Conservation (phyloP, 2,888 invertebrate genomes). For the Tipula vernalis region DNA sequence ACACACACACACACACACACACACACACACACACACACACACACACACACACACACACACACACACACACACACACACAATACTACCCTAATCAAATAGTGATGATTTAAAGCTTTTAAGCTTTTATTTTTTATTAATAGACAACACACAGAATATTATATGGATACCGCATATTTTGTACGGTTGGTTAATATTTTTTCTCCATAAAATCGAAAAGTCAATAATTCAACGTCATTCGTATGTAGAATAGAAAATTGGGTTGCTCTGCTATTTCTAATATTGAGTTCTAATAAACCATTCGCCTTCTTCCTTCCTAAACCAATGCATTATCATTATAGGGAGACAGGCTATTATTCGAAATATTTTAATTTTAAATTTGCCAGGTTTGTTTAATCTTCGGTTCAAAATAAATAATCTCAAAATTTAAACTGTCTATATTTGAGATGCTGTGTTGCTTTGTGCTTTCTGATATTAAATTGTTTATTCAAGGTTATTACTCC, state of each 20-base stretch:
- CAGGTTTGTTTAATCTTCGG: neutral
- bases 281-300: neutral
- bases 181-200: neutral
- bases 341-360: neutral
- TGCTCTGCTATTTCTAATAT: neutral
- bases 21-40: no score
- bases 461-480: neutral
- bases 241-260: neutral
- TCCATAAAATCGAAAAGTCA: neutral
- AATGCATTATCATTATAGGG: neutral
- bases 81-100: constrained; percentile 4
- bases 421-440: neutral
- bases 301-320: neutral
- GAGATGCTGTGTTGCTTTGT: neutral
- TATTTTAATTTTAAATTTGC: neutral
- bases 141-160: neutral
- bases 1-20: no score
- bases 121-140: neutral
- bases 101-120: constrained; percentile 4
- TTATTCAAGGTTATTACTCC: no score
- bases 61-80: neutral
- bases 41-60: no score
- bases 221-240: neutral
- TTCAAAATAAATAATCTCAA: neutral
- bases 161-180: neutral